Base-by-base conservation (phyloP, 2,113 vertebrate genomes). In the crab-eating macaque (Macaca fascicularis) region DNA sequence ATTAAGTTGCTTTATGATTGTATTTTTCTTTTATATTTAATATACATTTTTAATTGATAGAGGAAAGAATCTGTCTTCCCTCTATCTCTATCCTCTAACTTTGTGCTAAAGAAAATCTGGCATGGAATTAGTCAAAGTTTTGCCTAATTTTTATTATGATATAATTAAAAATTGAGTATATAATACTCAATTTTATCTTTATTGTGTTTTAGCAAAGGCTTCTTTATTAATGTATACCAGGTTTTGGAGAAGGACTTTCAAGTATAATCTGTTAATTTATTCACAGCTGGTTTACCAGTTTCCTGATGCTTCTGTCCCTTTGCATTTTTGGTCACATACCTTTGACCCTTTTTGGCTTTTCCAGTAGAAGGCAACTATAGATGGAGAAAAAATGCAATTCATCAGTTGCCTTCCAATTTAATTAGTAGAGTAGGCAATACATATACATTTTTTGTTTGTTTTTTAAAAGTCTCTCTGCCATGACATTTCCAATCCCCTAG, bases 361-460 rank as follows among this genome's bases (percentile, higher is more conserved):
- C 90, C 79, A 89, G 70, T 93, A 93, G 90, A 85, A 79, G 72
- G 64, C 92, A 80, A 25, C 50, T 80, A 72, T 27, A 52, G 61
- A 52, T 80, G 52, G 64, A n/a, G 11, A 43, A 76, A 79, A 40
- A 25, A 72, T 79, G 20, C 0, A 67, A 6, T 76, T 83, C 50
- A 61, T 40, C 23, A 40, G 0, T 72, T 80, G 40, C 9, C 61
- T 86, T 92, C 40, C 32, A 52, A 4, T 79, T 91, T 69, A 69
- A 38, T 91, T 86, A 55, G 38, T 48, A 59, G 17, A 85, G 30
- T 22, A 80, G 61, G 35, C 40, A 86, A 32, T 50, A 7, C 11
- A 9, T 48, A 13, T n/a, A 61, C 19, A 11, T 45, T 19, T 72
- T 70, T 80, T 64, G 7, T 59, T 59, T 89, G 13, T 87, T 23